These are phyloP conservation scores for Sapayoa aenigma DNA, from an alignment of 2,113 vertebrate species.

Conservation along the genomic window DNA sequence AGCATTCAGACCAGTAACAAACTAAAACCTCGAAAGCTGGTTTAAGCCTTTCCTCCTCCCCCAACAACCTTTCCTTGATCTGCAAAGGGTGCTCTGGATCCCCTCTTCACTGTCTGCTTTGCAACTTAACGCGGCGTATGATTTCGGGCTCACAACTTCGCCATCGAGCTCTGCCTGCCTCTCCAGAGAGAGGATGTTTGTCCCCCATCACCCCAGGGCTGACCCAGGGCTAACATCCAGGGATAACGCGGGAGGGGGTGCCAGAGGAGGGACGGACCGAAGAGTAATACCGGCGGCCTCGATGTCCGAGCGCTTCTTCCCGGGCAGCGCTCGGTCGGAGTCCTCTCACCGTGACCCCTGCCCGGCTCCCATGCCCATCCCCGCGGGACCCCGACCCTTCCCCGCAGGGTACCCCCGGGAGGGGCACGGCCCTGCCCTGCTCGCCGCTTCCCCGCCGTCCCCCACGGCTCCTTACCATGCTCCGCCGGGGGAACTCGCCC, in stretches of 20 bases:
- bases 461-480: conserved; percentile 80
- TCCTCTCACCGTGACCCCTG: not conserved
- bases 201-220: no score
- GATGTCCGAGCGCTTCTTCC: fast-evolving
- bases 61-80: not conserved
- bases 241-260: not conserved
- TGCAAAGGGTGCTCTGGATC: fast-evolving
- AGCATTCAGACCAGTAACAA: not conserved
- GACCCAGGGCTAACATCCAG: no score
- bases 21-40: not conserved
- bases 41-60: not conserved
- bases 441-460: no score
- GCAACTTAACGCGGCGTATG: not conserved
- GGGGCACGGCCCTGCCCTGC: no score
- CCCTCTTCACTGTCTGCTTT: not conserved
- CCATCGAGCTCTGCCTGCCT: no score
- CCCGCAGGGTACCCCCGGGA: no score
- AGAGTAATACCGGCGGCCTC: no score
- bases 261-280: not conserved
- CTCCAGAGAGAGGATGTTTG: not conserved
- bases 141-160: not conserved
- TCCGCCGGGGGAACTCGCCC: conserved; percentile 83
- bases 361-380: no score
- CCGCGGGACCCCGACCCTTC: no score
- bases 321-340: no score